Conservation (phyloP, 2,113 vertebrate species). For the Catharus minimus region DNA sequence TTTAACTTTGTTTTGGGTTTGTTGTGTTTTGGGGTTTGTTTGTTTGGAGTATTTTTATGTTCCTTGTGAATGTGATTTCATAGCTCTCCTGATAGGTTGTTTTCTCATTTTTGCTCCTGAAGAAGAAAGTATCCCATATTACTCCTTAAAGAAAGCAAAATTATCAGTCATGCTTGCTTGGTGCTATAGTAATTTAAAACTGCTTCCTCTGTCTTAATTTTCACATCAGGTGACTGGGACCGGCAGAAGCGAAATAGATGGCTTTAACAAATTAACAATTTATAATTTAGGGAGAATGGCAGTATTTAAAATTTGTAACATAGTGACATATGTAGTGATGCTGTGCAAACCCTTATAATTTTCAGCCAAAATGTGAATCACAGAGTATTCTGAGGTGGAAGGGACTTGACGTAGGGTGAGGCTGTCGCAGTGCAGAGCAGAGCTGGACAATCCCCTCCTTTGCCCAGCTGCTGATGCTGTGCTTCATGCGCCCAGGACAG, state of each 20-base stretch:
- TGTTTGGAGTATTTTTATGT: background rate
- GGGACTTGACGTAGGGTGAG: background rate
- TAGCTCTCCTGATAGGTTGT: background rate
- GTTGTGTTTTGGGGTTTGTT: background rate
- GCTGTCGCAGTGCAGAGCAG: rapidly evolving
- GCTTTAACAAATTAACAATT: background rate
- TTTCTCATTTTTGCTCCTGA: background rate
- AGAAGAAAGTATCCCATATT: background rate
- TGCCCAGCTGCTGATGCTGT: rapidly evolving
- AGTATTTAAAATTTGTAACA: background rate
- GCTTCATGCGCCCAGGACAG: background rate
- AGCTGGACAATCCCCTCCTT: background rate
- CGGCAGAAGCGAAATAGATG: background rate
- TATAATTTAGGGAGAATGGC: background rate
- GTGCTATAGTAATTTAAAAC: background rate
- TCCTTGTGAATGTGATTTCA: background rate
- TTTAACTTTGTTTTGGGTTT: background rate
- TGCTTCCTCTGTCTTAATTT: background rate
- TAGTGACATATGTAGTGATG: background rate
- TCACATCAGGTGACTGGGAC: background rate
- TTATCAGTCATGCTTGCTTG: background rate
- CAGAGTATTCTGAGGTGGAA: background rate
- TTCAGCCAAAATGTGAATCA: background rate
- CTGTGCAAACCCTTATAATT: background rate
- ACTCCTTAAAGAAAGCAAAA: background rate